Percentiles rank a stretch among this genome's conserved stretches.
Conservation (phyloP, 2,888 invertebrate species). For the Mamestra brassicae region DNA sequence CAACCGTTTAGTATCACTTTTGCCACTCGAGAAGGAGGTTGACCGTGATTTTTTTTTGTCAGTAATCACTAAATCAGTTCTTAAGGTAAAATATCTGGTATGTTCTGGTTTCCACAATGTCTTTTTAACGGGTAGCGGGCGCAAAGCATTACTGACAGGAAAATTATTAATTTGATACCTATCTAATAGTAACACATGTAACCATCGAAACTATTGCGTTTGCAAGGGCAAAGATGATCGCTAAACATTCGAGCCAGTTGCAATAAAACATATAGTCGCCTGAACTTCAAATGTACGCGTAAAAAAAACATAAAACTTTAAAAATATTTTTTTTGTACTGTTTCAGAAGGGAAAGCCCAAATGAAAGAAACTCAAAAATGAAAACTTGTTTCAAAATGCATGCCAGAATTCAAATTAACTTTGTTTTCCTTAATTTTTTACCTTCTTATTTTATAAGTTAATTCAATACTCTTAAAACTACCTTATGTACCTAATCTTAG, state of each 20-base stretch:
- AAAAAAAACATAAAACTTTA: background rate
- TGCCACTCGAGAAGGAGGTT: constrained; percentile 18
- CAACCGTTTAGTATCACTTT: constrained; percentile 30
- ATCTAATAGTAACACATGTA: background rate
- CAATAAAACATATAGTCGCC: background rate
- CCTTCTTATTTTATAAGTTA: background rate
- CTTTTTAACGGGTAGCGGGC: background rate
- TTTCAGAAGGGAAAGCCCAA: background rate
- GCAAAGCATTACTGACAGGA: background rate
- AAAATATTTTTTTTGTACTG: background rate
- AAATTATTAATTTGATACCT: background rate
- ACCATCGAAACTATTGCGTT: background rate
- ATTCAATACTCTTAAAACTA: background rate
- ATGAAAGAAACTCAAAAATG: background rate
- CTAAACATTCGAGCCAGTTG: background rate
- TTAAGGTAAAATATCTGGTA: background rate
- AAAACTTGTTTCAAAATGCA: background rate
- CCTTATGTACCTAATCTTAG: background rate
- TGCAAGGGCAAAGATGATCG: background rate
- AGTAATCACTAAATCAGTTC: background rate
- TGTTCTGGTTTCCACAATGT: background rate
- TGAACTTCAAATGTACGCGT: background rate
- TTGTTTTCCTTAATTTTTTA: background rate
- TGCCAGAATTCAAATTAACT: background rate
- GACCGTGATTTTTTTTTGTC: background rate